Evolutionary conservation across 2,797 vertebrate species (phyloP), one percentile per base, ranked within the genome.

Genomic region (Acomys russatus): DNA sequence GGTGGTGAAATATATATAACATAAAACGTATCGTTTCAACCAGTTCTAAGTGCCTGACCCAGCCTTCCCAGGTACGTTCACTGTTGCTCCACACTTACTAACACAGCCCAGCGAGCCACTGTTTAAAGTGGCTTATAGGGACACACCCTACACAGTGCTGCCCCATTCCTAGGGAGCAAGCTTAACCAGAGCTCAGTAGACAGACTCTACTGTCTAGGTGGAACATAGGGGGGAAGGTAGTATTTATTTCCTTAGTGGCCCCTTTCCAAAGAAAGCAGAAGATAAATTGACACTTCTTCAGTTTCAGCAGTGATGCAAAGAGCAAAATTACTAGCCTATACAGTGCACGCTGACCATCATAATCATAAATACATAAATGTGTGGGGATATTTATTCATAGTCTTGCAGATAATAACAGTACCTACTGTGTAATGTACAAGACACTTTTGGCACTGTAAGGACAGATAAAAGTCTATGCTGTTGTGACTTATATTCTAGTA

Each of bases 381-480:
- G 12, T 61, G 61, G 73, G 96, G 80, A 77, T 18, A 70, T 7
- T 92, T 9, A 77, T 78, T 82, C 76, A 78, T 63, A 20, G 15
- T 56, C 28, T 90, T 73, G 80, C 33, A 95, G 92, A 88, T 61
- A 88, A 66, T 80, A 95, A 83, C 0, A 90, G 74, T 70, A 33
- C 49, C 23, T 97, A 84, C 3, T 91, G 88, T 68, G 38, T 88
- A 30, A 70, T 35, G n/a, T 56, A 38, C 51, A 25, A 88, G 70
- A 17, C 33, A 83, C 59, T 93, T 89, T 78, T 84, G 33, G 73
- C 18, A 91, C 79, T 61, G 95, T 4, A 87, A 5, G 94, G 73
- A 78, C 18, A 91, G 61, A 77, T 56, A 86, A 95, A 96, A 96
- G 82, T 79, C 28, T 84, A 64, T 78, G 70, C n/a, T 76, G 91